Base-by-base conservation (phyloP, 1,140 invertebrate species). In the Wasmannia auropunctata region DNA sequence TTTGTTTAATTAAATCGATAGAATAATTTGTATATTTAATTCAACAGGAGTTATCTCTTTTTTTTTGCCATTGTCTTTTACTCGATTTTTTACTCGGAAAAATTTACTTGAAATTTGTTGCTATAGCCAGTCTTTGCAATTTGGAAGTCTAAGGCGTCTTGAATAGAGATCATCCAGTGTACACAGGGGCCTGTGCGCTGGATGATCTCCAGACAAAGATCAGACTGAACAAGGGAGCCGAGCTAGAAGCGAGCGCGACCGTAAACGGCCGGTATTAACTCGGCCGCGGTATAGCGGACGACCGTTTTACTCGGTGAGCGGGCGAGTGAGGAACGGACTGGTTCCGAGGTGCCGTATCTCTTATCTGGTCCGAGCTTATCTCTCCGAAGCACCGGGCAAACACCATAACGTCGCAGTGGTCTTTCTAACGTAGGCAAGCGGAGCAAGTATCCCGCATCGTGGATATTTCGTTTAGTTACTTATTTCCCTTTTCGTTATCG, bases 301-400 rank as follows among this genome's bases (percentile, higher is more conserved):
- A 81, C 28, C 60, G 77, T 81, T 70, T 81, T 69, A 56, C 49
- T 49, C n/a, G n/a, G n/a, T 22, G 51, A 62, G 49, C 63, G 16
- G n/a, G 46, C 49, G 37, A 43, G 79, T 14, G 65, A 72, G 79
- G 22, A 83, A 74, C 69, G 19, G 67, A 74, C 67, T 72, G 79
- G 46, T 51, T 72, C 37, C 16, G 51, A 72, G 49, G 37, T 81
- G 79, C 79, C 34, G 37, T 74, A 83, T 72, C 79, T 83, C 74
- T 83, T 72, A 83, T 83, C 79, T 43, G 49, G 5, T 14, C 49
- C 25, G 46, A 31, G 67, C 28, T 83, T 83, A 83, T 72, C 79
- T 83, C 37, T 58, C n/a, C n/a, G 22, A 31, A 72, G 25, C 60
- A 46, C 28, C 54, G 28, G 54, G 51, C 40, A 60, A 74, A 74